Conservation (phyloP, 1,140 invertebrate species). For the Periplaneta americana region DNA sequence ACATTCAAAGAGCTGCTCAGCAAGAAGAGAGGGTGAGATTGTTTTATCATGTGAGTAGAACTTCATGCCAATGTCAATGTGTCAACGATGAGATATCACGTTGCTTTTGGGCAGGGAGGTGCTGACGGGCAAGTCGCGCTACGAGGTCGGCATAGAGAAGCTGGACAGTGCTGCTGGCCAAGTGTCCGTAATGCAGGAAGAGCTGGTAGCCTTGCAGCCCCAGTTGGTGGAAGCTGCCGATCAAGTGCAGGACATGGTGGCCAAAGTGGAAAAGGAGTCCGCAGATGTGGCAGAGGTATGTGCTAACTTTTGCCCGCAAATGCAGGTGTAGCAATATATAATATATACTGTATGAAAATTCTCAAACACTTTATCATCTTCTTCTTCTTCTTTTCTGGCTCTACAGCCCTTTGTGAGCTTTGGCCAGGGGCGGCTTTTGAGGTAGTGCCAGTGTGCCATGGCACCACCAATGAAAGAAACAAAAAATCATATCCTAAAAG, state of each 20-base stretch:
- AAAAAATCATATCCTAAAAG: no score
- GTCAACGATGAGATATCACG: not conserved
- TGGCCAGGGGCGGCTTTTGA: no score
- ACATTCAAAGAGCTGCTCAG: slow-evolving; percentile 81
- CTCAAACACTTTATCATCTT: no score
- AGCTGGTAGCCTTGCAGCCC: slow-evolving; percentile 80
- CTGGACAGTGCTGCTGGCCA: slow-evolving; percentile 76
- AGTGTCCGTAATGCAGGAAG: slow-evolving; percentile 80
- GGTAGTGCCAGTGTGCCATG: no score
- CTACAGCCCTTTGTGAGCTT: no score
- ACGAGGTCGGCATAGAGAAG: slow-evolving; percentile 38
- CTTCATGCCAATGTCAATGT: not conserved
- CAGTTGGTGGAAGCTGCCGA: slow-evolving; percentile 78
- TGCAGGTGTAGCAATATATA: no score
- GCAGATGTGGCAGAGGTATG: slow-evolving; percentile 71
- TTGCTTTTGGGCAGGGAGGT: slow-evolving; percentile 47
- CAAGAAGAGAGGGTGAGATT: slow-evolving; percentile 65
- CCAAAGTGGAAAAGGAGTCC: slow-evolving; percentile 75
- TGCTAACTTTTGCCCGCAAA: no score
- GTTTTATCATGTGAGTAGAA: no score
- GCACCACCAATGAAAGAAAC: no score
- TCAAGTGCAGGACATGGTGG: slow-evolving; percentile 74
- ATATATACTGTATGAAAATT: no score
- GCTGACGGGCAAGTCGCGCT: slow-evolving; percentile 29
- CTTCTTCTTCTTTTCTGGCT: no score